Conservation (phyloP, 1,140 invertebrate species). For the Palaemon carinicauda region DNA sequence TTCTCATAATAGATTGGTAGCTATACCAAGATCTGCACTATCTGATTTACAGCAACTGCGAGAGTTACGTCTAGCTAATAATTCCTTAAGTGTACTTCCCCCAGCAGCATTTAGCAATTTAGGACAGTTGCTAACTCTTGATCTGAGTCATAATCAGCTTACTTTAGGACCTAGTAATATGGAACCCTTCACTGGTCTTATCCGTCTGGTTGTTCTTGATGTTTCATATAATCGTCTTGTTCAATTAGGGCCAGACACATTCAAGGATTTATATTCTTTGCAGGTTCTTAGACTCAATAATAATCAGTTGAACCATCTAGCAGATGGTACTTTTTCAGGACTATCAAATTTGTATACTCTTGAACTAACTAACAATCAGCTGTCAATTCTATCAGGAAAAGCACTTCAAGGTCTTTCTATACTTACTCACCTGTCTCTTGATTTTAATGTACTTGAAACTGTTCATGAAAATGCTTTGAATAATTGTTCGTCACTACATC, state of each 20-base stretch:
- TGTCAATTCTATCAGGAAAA: conserved; percentile 72
- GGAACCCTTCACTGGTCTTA: conserved; percentile 83
- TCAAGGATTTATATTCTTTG: conserved; percentile 80
- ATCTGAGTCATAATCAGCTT: conserved; percentile 81
- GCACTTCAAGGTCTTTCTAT: conserved; percentile 78
- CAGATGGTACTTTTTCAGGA: conserved; percentile 66
- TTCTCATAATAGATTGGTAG: conserved; percentile 83
- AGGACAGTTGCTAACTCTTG: conserved; percentile 76
- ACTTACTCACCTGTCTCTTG: conserved; percentile 77
- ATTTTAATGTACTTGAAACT: conserved; percentile 82
- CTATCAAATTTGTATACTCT: conserved; percentile 76
- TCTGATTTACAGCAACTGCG: conserved; percentile 66
- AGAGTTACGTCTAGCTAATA: conserved; percentile 74
- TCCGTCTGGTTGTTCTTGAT: conserved; percentile 81
- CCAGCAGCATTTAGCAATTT: conserved; percentile 83
- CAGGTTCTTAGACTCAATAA: conserved; percentile 84
- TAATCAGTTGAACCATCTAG: conserved; percentile 79
- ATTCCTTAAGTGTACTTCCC: conserved; percentile 76
- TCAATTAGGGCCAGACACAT: conserved; percentile 80
- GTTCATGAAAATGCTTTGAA: conserved; percentile 67
- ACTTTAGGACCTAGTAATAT: conserved; percentile 68
- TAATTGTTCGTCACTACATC: conserved; percentile 85
- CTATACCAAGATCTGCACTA: conserved; percentile 79
- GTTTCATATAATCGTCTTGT: conserved; percentile 82
- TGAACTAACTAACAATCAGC: conserved; percentile 84